Evolutionary conservation across 1,140 invertebrate genomes (phyloP).

Genomic region (Hetaerina americana): DNA sequence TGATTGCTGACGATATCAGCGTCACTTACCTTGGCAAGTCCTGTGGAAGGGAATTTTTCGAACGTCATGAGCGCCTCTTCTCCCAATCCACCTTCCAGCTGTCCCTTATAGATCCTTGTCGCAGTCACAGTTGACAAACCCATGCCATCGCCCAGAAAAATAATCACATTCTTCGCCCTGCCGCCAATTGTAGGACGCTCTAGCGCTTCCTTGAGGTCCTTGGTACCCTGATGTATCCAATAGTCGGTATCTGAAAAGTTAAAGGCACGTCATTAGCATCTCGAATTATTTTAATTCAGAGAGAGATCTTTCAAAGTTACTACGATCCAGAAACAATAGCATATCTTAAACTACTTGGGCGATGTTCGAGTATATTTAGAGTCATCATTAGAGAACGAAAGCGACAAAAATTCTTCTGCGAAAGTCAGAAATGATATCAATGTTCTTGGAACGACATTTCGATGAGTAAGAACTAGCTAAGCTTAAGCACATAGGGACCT

Average conservation of each 20-base stretch:
- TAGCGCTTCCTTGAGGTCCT: background rate
- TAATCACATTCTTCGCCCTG: constrained; percentile 49
- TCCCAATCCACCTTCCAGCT: constrained; percentile 36
- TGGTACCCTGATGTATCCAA: background rate
- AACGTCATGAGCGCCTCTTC: constrained; percentile 41
- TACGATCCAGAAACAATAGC: too few relatives aligned
- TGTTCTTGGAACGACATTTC: too few relatives aligned
- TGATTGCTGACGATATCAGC: too few relatives aligned
- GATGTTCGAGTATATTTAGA: too few relatives aligned
- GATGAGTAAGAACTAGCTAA: too few relatives aligned
- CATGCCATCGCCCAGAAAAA: constrained; percentile 64
- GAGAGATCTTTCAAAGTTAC: too few relatives aligned
- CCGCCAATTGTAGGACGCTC: background rate
- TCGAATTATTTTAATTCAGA: too few relatives aligned
- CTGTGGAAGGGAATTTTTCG: constrained; percentile 43
- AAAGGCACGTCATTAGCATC: background rate
- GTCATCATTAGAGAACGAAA: too few relatives aligned
- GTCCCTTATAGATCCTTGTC: constrained; percentile 43
- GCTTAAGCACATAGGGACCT: too few relatives aligned
- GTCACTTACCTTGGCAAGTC: constrained; percentile 43
- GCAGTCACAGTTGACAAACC: constrained; percentile 51
- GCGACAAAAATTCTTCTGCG: too few relatives aligned
- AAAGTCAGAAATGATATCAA: too few relatives aligned
- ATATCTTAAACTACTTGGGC: too few relatives aligned
- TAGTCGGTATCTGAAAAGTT: background rate